Evolutionary conservation across 35 echinoderm and acorn worm species (phyloP).

Genomic region (Ptychodera flava): DNA sequence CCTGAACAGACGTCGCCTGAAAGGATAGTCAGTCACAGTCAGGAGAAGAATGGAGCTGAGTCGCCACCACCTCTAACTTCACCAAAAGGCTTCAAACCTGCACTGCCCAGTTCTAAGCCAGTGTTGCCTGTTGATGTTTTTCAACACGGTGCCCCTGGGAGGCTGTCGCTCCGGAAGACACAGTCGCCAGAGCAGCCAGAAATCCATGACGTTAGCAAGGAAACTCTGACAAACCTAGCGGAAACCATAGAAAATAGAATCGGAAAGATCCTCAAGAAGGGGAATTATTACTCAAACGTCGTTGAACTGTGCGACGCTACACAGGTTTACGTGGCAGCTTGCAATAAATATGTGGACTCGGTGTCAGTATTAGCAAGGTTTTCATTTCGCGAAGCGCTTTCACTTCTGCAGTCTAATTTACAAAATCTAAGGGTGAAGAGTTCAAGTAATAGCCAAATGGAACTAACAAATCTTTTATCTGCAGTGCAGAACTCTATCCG

Average conservation of each 20-base stretch:
- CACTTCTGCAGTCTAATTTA: slow-evolving; percentile 29
- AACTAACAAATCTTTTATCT: too few species aligned
- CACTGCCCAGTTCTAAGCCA: slow-evolving; percentile 26
- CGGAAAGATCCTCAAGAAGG: slow-evolving; percentile 44
- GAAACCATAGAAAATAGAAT: background rate
- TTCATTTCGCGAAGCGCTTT: slow-evolving; percentile 66
- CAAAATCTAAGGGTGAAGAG: slow-evolving; percentile 42
- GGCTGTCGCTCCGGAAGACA: background rate
- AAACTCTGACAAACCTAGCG: background rate
- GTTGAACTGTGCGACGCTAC: slow-evolving; percentile 59
- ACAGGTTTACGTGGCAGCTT: slow-evolving; percentile 59
- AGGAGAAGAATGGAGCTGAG: background rate
- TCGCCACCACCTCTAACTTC: slow-evolving; percentile 34
- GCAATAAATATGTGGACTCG: slow-evolving; percentile 67
- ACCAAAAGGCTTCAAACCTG: slow-evolving; percentile 40
- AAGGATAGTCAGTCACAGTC: too few species aligned
- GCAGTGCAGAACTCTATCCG: too few species aligned
- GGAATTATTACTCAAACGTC: slow-evolving; percentile 49
- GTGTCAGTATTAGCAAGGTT: slow-evolving; percentile 49
- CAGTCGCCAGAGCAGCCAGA: background rate
- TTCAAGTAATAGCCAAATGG: too few species aligned
- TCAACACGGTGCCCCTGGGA: slow-evolving; percentile 19
- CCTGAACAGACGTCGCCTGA: background rate
- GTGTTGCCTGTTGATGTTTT: background rate
- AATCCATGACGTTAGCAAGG: background rate